These are phyloP conservation scores for Lagorchestes hirsutus DNA, from an alignment of 2,797 vertebrate genomes.

Conservation along the genomic window DNA sequence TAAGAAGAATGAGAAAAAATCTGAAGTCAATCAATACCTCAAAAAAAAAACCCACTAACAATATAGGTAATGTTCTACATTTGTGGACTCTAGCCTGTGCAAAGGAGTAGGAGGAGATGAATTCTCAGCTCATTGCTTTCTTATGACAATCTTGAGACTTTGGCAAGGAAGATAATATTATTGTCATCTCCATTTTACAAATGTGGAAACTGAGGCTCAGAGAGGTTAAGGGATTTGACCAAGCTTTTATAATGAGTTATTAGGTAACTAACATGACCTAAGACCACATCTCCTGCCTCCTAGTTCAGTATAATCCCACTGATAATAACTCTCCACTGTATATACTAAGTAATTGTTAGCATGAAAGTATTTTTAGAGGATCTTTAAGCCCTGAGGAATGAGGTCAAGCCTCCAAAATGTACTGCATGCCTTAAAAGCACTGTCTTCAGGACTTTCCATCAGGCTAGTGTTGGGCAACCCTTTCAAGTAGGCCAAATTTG, in stretches of 20 bases:
- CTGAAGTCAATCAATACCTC: background rate
- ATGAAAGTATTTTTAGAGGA: background rate
- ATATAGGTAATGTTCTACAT: background rate
- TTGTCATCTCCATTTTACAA: background rate
- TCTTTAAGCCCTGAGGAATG: background rate
- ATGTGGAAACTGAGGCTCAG: background rate
- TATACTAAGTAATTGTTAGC: background rate
- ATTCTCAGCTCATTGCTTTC: background rate
- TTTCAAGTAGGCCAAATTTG: background rate
- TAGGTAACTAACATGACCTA: slow-evolving; percentile 18
- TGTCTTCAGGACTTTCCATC: too few relatives aligned
- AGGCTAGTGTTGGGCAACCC: too few relatives aligned
- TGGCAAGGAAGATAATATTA: background rate
- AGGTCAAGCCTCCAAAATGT: too few relatives aligned
- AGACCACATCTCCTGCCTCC: background rate
- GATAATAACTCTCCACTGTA: background rate
- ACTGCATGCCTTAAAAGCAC: background rate
- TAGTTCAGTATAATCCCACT: background rate
- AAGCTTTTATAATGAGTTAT: background rate
- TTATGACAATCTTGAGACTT: background rate
- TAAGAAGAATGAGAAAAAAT: background rate
- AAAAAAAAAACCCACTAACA: background rate
- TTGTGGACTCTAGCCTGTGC: background rate
- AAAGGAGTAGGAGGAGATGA: background rate
- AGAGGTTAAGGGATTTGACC: background rate